Conservation (phyloP, 2,797 vertebrate genomes). For the Muscicapa striata region DNA sequence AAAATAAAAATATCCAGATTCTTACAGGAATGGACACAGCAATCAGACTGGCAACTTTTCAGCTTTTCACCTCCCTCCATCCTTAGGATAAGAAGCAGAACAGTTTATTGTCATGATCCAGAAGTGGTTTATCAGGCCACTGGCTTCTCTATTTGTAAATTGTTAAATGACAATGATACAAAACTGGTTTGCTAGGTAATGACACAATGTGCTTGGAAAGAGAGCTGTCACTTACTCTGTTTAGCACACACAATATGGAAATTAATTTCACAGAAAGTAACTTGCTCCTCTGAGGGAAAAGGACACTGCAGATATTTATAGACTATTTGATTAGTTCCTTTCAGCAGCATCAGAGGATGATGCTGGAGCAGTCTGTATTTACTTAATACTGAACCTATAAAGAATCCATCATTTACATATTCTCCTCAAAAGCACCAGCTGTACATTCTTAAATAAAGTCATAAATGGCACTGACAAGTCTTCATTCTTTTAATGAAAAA, state of each 20-base stretch:
- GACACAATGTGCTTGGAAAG: neutral
- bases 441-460: conserved; percentile 64
- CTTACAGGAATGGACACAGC: neutral
- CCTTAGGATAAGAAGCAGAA: neutral
- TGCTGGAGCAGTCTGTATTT: conserved; percentile 15
- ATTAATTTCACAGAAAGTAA: neutral
- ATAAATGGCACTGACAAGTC: conserved; percentile 64
- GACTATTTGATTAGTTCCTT: conserved; percentile 19
- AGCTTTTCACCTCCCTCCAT: neutral
- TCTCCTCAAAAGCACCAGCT: conserved; percentile 63
- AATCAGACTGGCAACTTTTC: neutral
- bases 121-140: neutral
- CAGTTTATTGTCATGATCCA: neutral
- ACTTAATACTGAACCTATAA: conserved; percentile 53
- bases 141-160: neutral
- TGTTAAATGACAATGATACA: neutral
- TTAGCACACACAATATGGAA: neutral
- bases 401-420: conserved; percentile 60
- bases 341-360: neutral
- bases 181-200: neutral
- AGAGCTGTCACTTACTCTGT: neutral
- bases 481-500: conserved; percentile 62
- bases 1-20: neutral
- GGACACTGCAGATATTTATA: conserved; percentile 15
- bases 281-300: neutral